Conservation (phyloP, 2,888 invertebrate genomes). For the Drosophila stalkeri region DNA sequence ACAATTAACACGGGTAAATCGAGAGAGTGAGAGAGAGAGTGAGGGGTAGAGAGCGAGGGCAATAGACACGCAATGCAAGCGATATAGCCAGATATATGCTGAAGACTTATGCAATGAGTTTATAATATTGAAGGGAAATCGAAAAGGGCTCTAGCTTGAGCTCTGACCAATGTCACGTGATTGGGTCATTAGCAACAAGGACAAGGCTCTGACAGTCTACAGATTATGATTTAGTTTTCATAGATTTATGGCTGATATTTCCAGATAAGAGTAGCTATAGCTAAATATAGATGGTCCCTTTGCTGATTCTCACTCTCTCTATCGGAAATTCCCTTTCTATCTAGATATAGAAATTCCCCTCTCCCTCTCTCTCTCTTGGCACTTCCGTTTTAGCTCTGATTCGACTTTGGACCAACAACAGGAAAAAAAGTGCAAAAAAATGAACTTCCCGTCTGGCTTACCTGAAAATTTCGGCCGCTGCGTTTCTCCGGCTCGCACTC, state of each 20-base stretch:
- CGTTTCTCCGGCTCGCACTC: constrained; percentile 81
- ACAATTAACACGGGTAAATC: constrained; percentile 79
- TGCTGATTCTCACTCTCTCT: background rate
- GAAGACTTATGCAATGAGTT: constrained; percentile 62
- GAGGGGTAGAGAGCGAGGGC: background rate
- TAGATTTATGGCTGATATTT: constrained; percentile 26
- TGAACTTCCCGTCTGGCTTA: constrained; percentile 74
- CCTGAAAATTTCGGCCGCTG: constrained; percentile 84
- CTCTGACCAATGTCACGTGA: constrained; percentile 54
- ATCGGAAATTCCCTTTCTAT: no score
- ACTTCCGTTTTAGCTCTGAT: constrained; percentile 57
- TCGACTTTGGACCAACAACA: constrained; percentile 14
- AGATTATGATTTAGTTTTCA: constrained; percentile 39
- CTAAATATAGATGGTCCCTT: background rate
- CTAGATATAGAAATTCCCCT: background rate
- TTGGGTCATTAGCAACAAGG: constrained; percentile 60
- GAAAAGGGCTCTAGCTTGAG: constrained; percentile 1
- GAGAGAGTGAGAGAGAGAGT: background rate
- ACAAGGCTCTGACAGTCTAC: constrained; percentile 23
- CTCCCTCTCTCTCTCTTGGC: constrained; percentile 6
- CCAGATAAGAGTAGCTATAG: background rate
- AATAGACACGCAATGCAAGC: constrained; percentile 63
- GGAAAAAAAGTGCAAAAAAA: constrained; percentile 12
- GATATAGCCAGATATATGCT: constrained; percentile 43
- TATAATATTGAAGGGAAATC: background rate